Evolutionary conservation across 2,113 vertebrate species (phyloP), one percentile per base, ranked within the genome.

Genomic region (Mastomys natalensis): DNA sequence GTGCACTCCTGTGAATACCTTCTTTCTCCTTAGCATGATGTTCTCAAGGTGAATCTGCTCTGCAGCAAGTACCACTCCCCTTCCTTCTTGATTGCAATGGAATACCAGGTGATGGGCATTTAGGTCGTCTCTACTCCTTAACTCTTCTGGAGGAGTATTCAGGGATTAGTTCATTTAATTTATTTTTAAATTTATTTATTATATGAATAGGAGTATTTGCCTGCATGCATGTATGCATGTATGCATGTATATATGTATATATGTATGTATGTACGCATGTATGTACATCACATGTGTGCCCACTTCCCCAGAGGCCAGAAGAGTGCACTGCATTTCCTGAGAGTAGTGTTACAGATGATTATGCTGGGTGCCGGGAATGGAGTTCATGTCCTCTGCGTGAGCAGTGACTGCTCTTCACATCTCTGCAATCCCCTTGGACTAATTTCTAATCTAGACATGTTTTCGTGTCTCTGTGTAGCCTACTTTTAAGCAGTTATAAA

Each of bases 401-500:
- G 24, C 55, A 26, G 40, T 11, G 29, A 43, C 81, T 43, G 3
- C n/a, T 45, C 58, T 64, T 43, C 16, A 10, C 81, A 64, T 43
- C n/a, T 45, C 58, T 84, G n/a, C n/a, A 64, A 2, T 64, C 81
- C 58, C 81, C n/a, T 43, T 87, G 51, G 37, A 1, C 58, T 85
- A 45, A 62, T 64, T 48, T 55, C 66, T 88, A n/a, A 88, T 68
- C 19, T 45, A 93, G 91, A 40, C 48, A 1, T 62, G 7, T 76
- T 95, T 94, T 72, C 48, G 7, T 60, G 58, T 80, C 68, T 90
- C 70, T 60, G 15, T 58, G 34, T 48, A 66, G 43, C 76, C 91
- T 82, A 48, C 45, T 86, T 82, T 74, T 58, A 89, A 92, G 58
- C n/a, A 74, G 43, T 80, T 87, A 78, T 7, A 77, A 82, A 74